Evolutionary conservation across 2,797 vertebrate species (phyloP).

Genomic region (Cirrhinus mrigala): DNA sequence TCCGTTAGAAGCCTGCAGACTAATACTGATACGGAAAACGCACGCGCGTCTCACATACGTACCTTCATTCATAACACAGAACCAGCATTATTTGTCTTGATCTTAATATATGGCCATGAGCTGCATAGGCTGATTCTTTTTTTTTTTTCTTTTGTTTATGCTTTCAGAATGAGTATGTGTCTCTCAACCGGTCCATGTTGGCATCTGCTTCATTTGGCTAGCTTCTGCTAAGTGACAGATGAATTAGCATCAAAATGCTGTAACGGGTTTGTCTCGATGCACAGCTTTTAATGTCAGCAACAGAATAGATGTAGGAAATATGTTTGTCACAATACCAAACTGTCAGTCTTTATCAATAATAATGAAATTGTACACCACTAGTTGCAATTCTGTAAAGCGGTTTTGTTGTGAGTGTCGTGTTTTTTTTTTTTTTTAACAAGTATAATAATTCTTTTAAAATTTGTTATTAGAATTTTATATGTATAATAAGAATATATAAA

Average conservation of each 20-base stretch:
- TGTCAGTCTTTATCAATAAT: neutral
- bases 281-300: neutral
- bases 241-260: neutral
- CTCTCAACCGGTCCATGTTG: neutral
- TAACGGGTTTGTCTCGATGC: neutral
- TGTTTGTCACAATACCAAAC: neutral
- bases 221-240: neutral
- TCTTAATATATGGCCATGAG: neutral
- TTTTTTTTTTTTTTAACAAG: too few species aligned
- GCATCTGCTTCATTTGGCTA: neutral
- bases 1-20: conserved; percentile 59
- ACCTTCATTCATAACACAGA: neutral
- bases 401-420: neutral
- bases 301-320: neutral
- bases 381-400: neutral
- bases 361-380: neutral
- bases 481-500: too few species aligned
- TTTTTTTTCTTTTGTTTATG: neutral
- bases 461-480: too few species aligned
- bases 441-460: too few species aligned
- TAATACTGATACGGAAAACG: neutral
- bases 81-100: neutral
- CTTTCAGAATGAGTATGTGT: conserved; percentile 7
- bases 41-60: neutral
- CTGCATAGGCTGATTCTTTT: neutral